A percentile compares a stretch with the other conserved stretches of the same genome.
Evolutionary conservation across 2,888 invertebrate genomes (phyloP).

Genomic region (Sesia apiformis): DNA sequence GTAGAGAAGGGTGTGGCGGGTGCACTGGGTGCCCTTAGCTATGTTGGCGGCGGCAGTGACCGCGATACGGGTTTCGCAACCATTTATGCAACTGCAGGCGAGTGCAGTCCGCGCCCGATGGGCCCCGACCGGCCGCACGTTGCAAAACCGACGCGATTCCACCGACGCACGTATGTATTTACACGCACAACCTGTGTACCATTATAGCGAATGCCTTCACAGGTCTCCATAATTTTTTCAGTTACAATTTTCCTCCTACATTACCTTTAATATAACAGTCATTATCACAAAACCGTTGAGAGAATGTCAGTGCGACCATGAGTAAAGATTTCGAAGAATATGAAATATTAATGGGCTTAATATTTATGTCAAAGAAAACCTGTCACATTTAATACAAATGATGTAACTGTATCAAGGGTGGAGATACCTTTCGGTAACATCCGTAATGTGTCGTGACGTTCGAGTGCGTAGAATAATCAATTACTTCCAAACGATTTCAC

Average conservation of each 20-base stretch:
- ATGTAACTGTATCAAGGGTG: neutral
- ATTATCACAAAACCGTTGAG: neutral
- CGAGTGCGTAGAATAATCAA: slow-evolving; percentile 36
- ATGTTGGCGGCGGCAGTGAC: slow-evolving; percentile 60
- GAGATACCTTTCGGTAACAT: slow-evolving; percentile 19
- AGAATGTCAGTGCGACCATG: neutral
- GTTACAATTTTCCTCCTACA: neutral
- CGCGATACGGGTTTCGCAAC: slow-evolving; percentile 64
- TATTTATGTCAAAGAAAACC: neutral
- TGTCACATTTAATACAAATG: neutral
- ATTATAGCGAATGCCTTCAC: neutral
- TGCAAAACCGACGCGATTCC: slow-evolving; percentile 43
- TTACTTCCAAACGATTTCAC: slow-evolving; percentile 51
- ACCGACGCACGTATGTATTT: slow-evolving; percentile 33
- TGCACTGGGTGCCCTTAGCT: slow-evolving; percentile 38
- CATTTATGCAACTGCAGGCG: slow-evolving; percentile 66
- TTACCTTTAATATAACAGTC: neutral
- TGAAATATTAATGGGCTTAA: neutral
- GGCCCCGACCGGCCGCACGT: slow-evolving; percentile 39
- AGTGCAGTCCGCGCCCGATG: slow-evolving; percentile 61
- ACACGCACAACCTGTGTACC: slow-evolving; percentile 13
- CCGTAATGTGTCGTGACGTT: slow-evolving; percentile 36
- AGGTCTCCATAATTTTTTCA: neutral
- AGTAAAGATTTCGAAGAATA: slow-evolving; percentile 4
- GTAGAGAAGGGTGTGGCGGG: slow-evolving; percentile 47